Conservation (phyloP, 2,113 vertebrate genomes). For the Chascanopsetta lugubris region DNA sequence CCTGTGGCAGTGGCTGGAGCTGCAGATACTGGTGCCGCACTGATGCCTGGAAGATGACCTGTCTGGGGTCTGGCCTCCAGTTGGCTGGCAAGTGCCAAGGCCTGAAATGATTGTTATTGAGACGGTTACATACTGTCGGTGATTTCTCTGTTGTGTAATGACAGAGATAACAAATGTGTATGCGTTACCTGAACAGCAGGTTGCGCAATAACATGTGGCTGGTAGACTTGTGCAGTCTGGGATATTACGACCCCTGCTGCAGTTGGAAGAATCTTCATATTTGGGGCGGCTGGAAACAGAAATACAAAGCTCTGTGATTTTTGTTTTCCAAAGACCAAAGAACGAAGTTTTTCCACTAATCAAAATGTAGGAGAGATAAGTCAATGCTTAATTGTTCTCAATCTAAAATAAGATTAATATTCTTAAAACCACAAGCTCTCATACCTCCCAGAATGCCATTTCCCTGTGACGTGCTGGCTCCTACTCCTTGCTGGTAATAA, state of each 20-base stretch:
- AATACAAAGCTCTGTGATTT: constrained; percentile 7
- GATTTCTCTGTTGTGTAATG: background rate
- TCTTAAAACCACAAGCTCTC: no score
- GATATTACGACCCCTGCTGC: constrained; percentile 91
- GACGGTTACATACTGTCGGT: background rate
- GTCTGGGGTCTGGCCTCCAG: constrained; percentile 58
- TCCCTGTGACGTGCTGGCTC: constrained; percentile 84
- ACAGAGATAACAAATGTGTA: background rate
- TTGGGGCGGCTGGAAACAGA: constrained; percentile 73
- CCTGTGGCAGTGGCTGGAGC: constrained; percentile 45
- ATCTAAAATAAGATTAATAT: no score
- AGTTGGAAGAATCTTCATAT: constrained; percentile 81
- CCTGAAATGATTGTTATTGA: constrained; percentile 34
- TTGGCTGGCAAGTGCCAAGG: constrained; percentile 59
- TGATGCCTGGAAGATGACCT: constrained; percentile 36
- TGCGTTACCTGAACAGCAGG: constrained; percentile 85
- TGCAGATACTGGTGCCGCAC: no score
- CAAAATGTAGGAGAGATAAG: no score
- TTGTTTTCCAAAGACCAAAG: no score
- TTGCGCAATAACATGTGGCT: constrained; percentile 84
- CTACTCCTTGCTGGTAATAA: constrained; percentile 87
- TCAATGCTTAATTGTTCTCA: no score
- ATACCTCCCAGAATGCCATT: constrained; percentile 83
- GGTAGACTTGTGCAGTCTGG: constrained; percentile 92
- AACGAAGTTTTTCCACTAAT: background rate